Evolutionary conservation across 1,140 invertebrate species (phyloP), one percentile per base, ranked within the genome.

Genomic region (Aphelinus certus): DNA sequence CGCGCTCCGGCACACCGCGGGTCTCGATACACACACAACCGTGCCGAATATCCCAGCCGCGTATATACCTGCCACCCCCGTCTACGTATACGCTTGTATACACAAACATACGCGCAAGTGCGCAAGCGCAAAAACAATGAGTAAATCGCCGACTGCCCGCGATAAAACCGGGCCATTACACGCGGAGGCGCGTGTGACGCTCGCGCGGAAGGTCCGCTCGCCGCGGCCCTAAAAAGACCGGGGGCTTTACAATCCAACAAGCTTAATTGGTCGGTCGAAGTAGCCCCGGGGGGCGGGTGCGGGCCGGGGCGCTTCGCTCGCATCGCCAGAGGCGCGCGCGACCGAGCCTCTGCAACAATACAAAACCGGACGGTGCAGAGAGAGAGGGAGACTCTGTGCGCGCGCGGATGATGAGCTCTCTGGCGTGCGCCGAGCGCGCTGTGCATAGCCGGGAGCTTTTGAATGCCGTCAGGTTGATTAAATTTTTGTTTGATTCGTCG

Each of bases 141-240:
- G 1, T 69, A 62, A 74, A 68, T 65, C 46, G 63, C 65, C 61
- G 71, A 55, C 73, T 66, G 55, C 43, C 46, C 62, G 62, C 47
- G 71, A 77, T 78, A 78, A 78, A 76, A 76, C 77, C 61, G 68
- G 51, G 46, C 68, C 68, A 61, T 61, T 61, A 70, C 56, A n/a
- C 53, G 26, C 26, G 26, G 26, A 26, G 7, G 7, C 47, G 48
- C n/a, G 42, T 48, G 3, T 47, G 43, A 47, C 61, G 61, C 63
- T 7, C 51, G n/a, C 48, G 5, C 42, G 57, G n/a, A 7, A 60
- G 58, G 45, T 43, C 42, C 42, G 58, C 64, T 53, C 49, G 64
- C 42, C 55, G 45, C 43, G 10, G 43, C 57, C 58, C 68, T 61
- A 70, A 70, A 70, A 61, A 26, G 26, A 26, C 26, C 26, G 58